Evolutionary conservation across 2,888 invertebrate genomes (phyloP), one percentile per base, ranked within the genome.

Genomic region (Lumbricus terrestris): DNA sequence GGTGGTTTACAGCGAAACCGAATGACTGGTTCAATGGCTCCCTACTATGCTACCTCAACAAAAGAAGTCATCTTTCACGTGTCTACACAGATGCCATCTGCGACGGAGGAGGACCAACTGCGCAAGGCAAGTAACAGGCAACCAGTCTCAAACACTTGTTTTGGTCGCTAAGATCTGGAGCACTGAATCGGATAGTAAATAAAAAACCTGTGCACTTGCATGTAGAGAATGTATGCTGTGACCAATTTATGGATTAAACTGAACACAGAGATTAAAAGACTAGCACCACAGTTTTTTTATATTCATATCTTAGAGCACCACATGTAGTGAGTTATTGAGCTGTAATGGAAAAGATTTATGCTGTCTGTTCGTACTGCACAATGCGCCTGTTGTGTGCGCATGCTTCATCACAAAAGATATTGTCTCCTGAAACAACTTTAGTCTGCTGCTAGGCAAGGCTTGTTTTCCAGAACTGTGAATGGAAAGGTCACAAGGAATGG

Each of bases 51-150:
- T 47, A 98, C 98, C 13, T 97, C 98, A 90, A 98, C 98, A 92
- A 96, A 97, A 6, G 99, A 99, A 96, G 97, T 97, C 90, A 69
- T 91, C 82, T 91, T 91, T 82, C 99, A 99, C 95, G 99, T 99
- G 89, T 97, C 99, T 90, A 99, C 99, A 6, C 96, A 98, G 93
- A 98, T 99, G 97, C 98, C 98, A 18, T 97, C 97, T 0, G 97
- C 97, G 93, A 97, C 97, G 89, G 93, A 94, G 89, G 95, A 95
- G 92, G 93, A 94, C 92, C 92, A 93, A 93, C 93, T 95, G 92
- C 93, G 93, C 91, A 94, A 94, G 93, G 94, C 94, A 37, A 33
- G 40, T 89, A n/a, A n/a, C 69, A 89, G 20, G 3, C 34, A 54
- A 47, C 85, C 33, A n/a, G 37, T 38, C 33, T 34, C 33, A 15